Base-by-base conservation (phyloP, 2,113 vertebrate species). In the Tenebrosternarchus preto region DNA sequence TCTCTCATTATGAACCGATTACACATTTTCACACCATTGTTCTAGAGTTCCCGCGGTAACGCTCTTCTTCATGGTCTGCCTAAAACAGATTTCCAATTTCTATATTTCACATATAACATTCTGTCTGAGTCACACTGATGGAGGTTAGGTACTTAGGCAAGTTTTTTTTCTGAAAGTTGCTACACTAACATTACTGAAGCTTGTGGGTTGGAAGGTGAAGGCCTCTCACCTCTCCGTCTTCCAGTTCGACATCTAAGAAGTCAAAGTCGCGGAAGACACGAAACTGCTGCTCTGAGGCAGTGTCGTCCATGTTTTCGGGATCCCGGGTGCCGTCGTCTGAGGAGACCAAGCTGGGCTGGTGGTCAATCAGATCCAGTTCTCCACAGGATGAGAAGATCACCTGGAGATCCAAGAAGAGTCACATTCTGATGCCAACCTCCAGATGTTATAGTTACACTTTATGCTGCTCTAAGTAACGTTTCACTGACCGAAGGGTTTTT, bases 381-480 rank as follows among this genome's bases (percentile, higher is more conserved):
- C 98, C 98, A 80, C 97, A 98, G 16, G 98, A 99, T 17, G 98
- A 99, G 90, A 99, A 99, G 91, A 99, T 98, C 77, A 99, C 98
- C 98, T 99, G 88, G 22, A 76, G 4, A 57, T 36, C 25, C 8
- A 55, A 20, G 29, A 27, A 29, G 19, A 16, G 5, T 29, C 36
- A 39, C 8, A 55, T 5, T 73, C n/a, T 64, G 67, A 72, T 1
- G 11, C 11, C 8, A 3, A 9, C 33, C 2, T 16, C 20, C 9
- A 9, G 20, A 68, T 22, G 7, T 9, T 2, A 5, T 17, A 12
- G 2, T 11, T 16, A 15, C 19, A 16, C 27, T 33, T 66, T 66
- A 6, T n/a, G 64, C 2, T 7, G 6, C 55, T 39, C 11, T 33
- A 31, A 9, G 2, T 6, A 39, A 7, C 7, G 7, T 16, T 55